phyloP scores from a whole-genome alignment of 2,797 vertebrate genomes.

The Trichosurus vulpecula region DNA sequence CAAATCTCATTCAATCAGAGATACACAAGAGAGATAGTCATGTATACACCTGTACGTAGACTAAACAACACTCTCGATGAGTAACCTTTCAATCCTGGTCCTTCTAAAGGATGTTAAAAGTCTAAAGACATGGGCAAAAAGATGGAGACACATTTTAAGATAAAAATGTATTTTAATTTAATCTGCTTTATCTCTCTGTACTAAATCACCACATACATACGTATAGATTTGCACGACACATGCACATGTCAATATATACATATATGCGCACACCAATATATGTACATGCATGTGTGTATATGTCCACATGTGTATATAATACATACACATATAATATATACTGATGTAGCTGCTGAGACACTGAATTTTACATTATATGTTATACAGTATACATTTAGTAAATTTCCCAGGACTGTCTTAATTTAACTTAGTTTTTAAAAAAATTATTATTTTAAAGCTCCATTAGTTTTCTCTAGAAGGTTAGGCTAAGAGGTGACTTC shows the following conservation, averaged over 20 bases:
- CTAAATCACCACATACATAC: neutral
- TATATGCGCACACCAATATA: neutral
- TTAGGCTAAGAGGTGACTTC: constrained; percentile 38
- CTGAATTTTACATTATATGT: constrained; percentile 52
- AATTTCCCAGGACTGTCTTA: constrained; percentile 44
- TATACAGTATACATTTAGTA: constrained; percentile 57
- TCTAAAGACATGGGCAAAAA: constrained; percentile 65
- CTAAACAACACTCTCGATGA: constrained; percentile 72
- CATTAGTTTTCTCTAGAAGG: constrained; percentile 63
- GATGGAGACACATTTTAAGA: constrained; percentile 35
- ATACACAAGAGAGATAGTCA: constrained; percentile 75
- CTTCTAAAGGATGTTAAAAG: constrained; percentile 71
- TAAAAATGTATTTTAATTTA: constrained; percentile 63
- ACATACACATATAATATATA: neutral
- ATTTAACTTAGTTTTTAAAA: constrained; percentile 13
- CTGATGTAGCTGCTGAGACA: constrained; percentile 21
- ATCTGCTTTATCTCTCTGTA: constrained; percentile 66
- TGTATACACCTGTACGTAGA: constrained; percentile 75
- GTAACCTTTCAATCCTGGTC: constrained; percentile 78
- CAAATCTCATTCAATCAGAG: constrained; percentile 77
- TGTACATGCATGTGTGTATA: neutral
- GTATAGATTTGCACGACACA: neutral
- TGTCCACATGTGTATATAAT: neutral
- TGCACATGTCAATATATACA: neutral
- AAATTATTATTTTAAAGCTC: constrained; percentile 58